phyloP scores from a whole-genome alignment of 1,140 invertebrate genomes.

The Glomeris maerens region DNA sequence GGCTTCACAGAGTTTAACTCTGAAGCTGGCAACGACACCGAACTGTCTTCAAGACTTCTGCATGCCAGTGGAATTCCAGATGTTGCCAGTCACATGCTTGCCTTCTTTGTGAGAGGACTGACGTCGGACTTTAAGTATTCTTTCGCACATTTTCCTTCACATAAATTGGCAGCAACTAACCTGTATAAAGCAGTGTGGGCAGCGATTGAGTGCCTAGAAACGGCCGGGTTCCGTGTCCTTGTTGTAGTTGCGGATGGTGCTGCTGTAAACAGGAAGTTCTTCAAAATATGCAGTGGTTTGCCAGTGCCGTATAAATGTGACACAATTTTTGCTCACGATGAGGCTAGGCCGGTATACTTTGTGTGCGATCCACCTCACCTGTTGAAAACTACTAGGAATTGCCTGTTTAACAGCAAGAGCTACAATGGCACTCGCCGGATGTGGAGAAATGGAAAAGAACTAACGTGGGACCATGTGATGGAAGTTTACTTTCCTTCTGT shows the following conservation, averaged over 20 bases:
- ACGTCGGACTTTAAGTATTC: conserved; percentile 1
- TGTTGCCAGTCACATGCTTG: conserved; percentile 3
- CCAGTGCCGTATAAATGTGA: conserved; percentile 2
- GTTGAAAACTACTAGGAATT: conserved; percentile 3
- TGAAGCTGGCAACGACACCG: not conserved
- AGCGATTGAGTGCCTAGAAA: conserved; percentile 2
- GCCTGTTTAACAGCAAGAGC: not conserved
- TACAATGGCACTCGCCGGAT: not conserved
- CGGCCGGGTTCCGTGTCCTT: not conserved
- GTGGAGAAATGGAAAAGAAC: not conserved
- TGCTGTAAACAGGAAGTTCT: conserved; percentile 2
- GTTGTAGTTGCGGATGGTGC: conserved; percentile 6
- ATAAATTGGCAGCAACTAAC: not conserved
- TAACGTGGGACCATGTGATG: not conserved
- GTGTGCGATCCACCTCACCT: not conserved
- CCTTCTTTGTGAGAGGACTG: conserved; percentile 3
- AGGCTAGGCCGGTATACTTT: not conserved
- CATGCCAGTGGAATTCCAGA: not conserved
- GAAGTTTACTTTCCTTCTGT: not conserved
- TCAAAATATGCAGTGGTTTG: not conserved
- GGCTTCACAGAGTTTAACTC: not conserved
- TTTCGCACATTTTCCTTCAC: conserved; percentile 5
- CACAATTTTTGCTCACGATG: not conserved
- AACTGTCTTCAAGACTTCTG: too few species aligned
- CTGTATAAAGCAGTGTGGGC: not conserved